Evolutionary conservation across 2,113 vertebrate species (phyloP), one percentile per base, ranked within the genome.

Genomic region (Phodopus roborovskii): DNA sequence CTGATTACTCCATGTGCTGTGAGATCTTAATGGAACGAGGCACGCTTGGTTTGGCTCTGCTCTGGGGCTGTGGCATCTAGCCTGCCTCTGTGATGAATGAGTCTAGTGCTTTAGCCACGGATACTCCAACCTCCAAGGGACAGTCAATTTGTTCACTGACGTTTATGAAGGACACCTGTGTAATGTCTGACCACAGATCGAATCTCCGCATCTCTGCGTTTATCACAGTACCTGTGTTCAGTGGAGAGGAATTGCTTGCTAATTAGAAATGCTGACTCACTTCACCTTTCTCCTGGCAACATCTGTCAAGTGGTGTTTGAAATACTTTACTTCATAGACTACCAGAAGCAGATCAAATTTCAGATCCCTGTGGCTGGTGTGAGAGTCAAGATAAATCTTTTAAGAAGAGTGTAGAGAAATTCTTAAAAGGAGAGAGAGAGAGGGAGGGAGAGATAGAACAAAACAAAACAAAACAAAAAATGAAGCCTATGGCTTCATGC

Each of bases 101-200:
- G 89, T 95, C 97, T 92, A 88, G 97, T 96, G 82, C 88, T 92
- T 97, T 95, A n/a, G 92, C 81, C 93, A 39, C 28, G 91, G 98
- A 98, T 97, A 97, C 95, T 93, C 50, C 26, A 30, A 28, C 94
- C 98, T 97, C 98, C 2, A 58, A 96, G 97, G 98, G 96, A 70
- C 66, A 86, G 88, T 98, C 87, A 92, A 70, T 88, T 96, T 96
- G 68, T 4, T 93, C 85, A 86, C 87, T 98, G 97, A 98, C 88
- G 17, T 96, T 98, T 98, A 98, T 74, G 86, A 98, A 98, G 96
- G 96, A 97, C 97, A 98, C 97, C 97, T 98, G 98, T 94, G 84
- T 95, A 96, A 95, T 28, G 95, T 98, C 97, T 95, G 92, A 85
- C 93, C 70, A 0, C 60, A 90, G 92, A 81, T 88, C 20, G 82